Evolutionary conservation across 2,888 invertebrate genomes (phyloP).

Genomic region (Luperina testacea): DNA sequence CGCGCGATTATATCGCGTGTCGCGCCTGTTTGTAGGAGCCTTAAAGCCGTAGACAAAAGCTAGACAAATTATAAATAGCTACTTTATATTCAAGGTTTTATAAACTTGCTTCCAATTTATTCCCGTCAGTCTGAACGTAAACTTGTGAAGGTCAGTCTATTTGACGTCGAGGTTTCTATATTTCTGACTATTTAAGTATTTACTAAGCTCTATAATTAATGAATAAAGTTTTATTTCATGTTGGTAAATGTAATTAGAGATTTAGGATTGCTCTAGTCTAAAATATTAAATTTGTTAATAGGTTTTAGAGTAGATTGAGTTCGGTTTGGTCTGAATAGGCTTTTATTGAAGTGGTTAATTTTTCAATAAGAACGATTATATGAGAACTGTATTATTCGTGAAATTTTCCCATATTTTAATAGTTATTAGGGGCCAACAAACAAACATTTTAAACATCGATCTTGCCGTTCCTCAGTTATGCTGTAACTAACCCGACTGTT

Average conservation of each 20-base stretch:
- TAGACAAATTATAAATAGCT: constrained; percentile 24
- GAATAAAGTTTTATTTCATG: constrained; percentile 48
- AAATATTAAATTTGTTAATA: constrained; percentile 13
- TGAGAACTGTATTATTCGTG: neutral
- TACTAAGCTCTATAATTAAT: constrained; percentile 51
- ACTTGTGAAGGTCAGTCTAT: constrained; percentile 51
- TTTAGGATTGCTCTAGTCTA: neutral
- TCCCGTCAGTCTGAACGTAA: constrained; percentile 40
- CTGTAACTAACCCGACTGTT: no score
- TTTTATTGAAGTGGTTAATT: neutral
- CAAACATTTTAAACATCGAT: no score
- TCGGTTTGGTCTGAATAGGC: neutral
- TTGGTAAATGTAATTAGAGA: constrained; percentile 27
- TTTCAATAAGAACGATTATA: neutral
- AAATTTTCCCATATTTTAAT: neutral
- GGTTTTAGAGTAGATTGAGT: neutral
- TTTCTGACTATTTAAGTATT: constrained; percentile 53
- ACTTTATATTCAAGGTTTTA: constrained; percentile 44
- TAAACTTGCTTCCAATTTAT: constrained; percentile 51
- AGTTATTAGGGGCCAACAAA: no score
- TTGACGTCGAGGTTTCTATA: constrained; percentile 41
- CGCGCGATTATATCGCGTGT: no score
- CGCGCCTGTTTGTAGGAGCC: no score
- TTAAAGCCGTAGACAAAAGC: neutral
- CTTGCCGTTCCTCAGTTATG: no score